A percentile compares a stretch with the other conserved stretches of the same genome.
Evolutionary conservation across 2,888 invertebrate genomes (phyloP).

Genomic region (Cynaeus angustus): DNA sequence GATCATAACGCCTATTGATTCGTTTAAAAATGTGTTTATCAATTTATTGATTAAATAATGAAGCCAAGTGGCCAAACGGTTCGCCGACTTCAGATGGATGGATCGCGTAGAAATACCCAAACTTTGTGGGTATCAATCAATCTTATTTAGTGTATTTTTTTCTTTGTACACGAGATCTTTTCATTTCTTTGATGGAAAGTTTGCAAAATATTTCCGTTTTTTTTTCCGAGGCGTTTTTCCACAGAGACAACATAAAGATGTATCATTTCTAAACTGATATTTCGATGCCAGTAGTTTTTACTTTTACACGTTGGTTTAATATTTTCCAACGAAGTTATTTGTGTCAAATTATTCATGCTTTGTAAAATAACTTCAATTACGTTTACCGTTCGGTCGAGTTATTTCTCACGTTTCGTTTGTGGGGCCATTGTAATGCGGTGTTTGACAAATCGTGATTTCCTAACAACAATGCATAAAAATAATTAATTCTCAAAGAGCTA

Average conservation of each 20-base stretch:
- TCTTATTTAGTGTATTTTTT: constrained; percentile 38
- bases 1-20: no score
- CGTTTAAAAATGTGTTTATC: no score
- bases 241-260: constrained; percentile 22
- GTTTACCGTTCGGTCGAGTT: constrained; percentile 58
- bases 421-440: constrained; percentile 56
- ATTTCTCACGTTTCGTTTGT: constrained; percentile 60
- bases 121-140: constrained; percentile 41
- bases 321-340: constrained; percentile 47
- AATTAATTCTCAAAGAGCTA: constrained; percentile 56
- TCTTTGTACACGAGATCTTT: constrained; percentile 21
- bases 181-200: constrained; percentile 38
- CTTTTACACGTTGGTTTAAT: constrained; percentile 28
- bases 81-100: constrained; percentile 35
- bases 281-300: constrained; percentile 45
- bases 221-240: constrained; percentile 28
- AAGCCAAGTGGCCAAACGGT: constrained; percentile 39
- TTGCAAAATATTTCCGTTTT: no score
- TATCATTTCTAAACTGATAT: constrained; percentile 38
- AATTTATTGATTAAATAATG: constrained; percentile 48
- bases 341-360: constrained; percentile 58
- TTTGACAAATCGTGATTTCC: constrained; percentile 62
- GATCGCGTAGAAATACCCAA: constrained; percentile 11
- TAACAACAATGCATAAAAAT: constrained; percentile 56
- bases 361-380: constrained; percentile 58